These are phyloP conservation scores for Limnodromus scolopaceus DNA, from an alignment of 2,797 vertebrate genomes.

Conservation along the genomic window DNA sequence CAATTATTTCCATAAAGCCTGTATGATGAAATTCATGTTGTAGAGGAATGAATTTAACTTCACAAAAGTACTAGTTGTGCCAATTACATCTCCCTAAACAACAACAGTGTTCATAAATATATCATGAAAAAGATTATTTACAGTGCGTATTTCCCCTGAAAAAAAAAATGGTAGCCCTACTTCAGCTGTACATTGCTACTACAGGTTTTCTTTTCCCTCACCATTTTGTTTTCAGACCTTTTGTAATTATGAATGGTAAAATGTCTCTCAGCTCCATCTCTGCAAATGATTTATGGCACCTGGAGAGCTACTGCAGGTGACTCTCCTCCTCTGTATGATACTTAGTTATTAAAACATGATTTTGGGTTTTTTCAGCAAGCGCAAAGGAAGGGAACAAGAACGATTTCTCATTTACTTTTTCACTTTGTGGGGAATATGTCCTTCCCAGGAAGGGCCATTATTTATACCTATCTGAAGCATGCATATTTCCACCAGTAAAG, in stretches of 20 bases:
- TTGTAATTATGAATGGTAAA: not conserved
- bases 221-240: not conserved
- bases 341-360: not conserved
- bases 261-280: not conserved
- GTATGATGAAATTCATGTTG: not conserved
- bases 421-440: not conserved
- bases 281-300: not conserved
- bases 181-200: not conserved
- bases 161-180: not conserved
- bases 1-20: not conserved
- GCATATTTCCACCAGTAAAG: not conserved
- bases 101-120: not conserved
- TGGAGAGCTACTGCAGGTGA: not conserved
- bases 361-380: not conserved
- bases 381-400: not conserved
- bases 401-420: conserved; percentile 1
- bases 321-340: not conserved
- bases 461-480: not conserved
- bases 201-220: not conserved
- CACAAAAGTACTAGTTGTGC: not conserved
- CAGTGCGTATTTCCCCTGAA: not conserved
- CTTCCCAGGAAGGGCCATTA: not conserved
- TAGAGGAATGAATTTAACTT: not conserved
- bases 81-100: not conserved
- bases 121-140: not conserved